Evolutionary conservation across 1,140 invertebrate genomes (phyloP).

Genomic region (Ostrea edulis): DNA sequence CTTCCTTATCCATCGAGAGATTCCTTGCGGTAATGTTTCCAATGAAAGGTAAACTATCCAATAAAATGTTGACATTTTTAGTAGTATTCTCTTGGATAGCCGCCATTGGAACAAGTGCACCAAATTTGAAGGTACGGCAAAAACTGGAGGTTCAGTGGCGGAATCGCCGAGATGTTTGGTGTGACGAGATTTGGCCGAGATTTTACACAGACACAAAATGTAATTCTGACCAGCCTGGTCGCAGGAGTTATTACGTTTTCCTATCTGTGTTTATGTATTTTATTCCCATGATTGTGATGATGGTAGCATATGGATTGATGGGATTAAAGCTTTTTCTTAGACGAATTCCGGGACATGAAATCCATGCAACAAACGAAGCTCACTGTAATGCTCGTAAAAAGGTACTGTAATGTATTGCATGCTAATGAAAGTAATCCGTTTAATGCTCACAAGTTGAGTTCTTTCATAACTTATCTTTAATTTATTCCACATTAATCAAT

Average conservation of each 20-base stretch:
- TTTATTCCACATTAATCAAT: too few species aligned
- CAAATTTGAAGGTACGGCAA: constrained; percentile 72
- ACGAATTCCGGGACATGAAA: constrained; percentile 56
- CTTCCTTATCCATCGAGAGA: constrained; percentile 80
- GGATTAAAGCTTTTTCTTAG: constrained; percentile 57
- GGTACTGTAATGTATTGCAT: constrained; percentile 49
- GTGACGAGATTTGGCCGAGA: constrained; percentile 71
- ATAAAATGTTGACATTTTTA: constrained; percentile 64
- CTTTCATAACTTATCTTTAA: too few species aligned
- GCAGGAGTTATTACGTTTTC: constrained; percentile 77
- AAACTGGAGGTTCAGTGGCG: constrained; percentile 62
- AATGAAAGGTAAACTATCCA: constrained; percentile 65
- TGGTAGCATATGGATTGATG: constrained; percentile 44
- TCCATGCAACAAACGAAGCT: constrained; percentile 53
- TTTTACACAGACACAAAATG: constrained; percentile 62
- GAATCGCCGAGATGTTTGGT: constrained; percentile 72
- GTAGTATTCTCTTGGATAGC: constrained; percentile 78
- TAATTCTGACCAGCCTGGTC: constrained; percentile 58
- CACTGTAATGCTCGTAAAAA: constrained; percentile 70
- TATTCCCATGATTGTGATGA: constrained; percentile 47
- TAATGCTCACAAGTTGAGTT: too few species aligned
- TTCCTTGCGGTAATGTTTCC: constrained; percentile 75
- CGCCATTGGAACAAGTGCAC: constrained; percentile 75
- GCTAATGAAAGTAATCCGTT: too few species aligned
- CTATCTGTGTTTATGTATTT: constrained; percentile 65